Percentiles rank a stretch among this genome's conserved stretches.
These are phyloP conservation scores for Suillia variegata DNA, from an alignment of 2,888 invertebrate genomes.

Conservation along the genomic window DNA sequence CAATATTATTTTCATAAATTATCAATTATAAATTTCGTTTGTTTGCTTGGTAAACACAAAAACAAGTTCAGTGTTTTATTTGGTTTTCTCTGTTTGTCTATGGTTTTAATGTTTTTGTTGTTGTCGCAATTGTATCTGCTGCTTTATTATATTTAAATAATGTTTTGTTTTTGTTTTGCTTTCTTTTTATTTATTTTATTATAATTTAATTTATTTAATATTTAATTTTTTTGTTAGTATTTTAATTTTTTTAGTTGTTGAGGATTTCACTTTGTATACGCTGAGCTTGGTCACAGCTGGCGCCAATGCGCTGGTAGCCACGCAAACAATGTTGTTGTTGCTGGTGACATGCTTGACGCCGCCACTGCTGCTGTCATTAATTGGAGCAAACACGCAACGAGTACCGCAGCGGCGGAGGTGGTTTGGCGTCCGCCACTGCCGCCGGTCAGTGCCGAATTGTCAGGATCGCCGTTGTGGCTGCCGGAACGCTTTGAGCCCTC, in stretches of 20 bases:
- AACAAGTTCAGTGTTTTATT: conserved; percentile 22
- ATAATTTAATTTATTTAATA: conserved; percentile 30
- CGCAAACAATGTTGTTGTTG: conserved; percentile 26
- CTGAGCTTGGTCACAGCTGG: conserved; percentile 49
- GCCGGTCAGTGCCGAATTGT: conserved; percentile 60
- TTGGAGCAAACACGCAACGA: not conserved
- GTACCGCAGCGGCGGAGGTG: conserved; percentile 28
- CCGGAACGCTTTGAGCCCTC: conserved; percentile 58
- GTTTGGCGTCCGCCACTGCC: conserved; percentile 38
- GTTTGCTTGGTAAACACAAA: conserved; percentile 20
- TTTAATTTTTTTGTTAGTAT: conserved; percentile 20
- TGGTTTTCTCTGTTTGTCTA: conserved; percentile 17
- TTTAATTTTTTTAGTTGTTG: conserved; percentile 24
- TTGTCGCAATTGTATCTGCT: conserved; percentile 15
- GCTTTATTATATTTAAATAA: conserved; percentile 1
- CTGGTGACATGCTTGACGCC: conserved; percentile 22
- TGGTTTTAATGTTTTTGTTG: conserved; percentile 16
- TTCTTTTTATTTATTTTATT: conserved; percentile 24
- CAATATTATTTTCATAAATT: conserved; percentile 12
- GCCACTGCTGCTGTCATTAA: conserved; percentile 18
- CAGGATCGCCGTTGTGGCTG: conserved; percentile 61
- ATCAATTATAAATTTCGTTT: conserved; percentile 12
- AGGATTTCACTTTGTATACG: conserved; percentile 10
- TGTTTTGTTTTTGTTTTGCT: conserved; percentile 16
- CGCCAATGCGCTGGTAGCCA: conserved; percentile 14